Percentiles rank a stretch among this genome's conserved stretches.
phyloP scores from a whole-genome alignment of 1,140 invertebrate genomes.

The Apis cerana region DNA sequence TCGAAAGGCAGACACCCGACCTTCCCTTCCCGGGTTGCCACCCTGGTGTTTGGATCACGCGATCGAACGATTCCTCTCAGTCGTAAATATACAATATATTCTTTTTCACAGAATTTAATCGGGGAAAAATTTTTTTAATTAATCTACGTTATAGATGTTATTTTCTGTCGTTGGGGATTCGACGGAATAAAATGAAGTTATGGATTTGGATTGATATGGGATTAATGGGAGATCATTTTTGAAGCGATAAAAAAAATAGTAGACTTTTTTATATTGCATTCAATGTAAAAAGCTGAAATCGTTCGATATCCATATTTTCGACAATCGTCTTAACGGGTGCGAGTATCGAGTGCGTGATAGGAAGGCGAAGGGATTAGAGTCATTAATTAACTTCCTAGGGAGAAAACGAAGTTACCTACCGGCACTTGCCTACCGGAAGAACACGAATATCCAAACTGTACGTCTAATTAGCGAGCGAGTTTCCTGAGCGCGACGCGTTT shows the following conservation, averaged over 20 bases:
- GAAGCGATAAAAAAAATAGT: no score
- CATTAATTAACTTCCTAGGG: conserved; percentile 64
- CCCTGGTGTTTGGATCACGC: background rate
- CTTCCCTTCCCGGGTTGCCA: background rate
- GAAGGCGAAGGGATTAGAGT: conserved; percentile 19
- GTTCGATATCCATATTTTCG: background rate
- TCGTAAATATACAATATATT: no score
- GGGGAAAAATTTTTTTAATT: no score
- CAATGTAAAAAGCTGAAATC: background rate
- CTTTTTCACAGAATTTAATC: no score
- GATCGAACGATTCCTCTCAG: background rate
- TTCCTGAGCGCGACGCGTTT: conserved; percentile 57
- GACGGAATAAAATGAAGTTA: no score
- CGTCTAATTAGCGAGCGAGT: conserved; percentile 67
- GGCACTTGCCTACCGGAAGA: conserved; percentile 64
- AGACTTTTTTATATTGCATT: no score
- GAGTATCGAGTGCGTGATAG: conserved; percentile 7
- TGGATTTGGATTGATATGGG: no score
- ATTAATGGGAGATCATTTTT: no score
- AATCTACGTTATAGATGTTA: no score
- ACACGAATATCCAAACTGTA: conserved; percentile 68
- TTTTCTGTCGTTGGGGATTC: no score
- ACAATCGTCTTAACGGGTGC: conserved; percentile 12
- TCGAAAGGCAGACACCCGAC: conserved; percentile 58
- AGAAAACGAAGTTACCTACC: conserved; percentile 62